phyloP scores from a whole-genome alignment of 2,888 invertebrate genomes.

The Ctena decussata region DNA sequence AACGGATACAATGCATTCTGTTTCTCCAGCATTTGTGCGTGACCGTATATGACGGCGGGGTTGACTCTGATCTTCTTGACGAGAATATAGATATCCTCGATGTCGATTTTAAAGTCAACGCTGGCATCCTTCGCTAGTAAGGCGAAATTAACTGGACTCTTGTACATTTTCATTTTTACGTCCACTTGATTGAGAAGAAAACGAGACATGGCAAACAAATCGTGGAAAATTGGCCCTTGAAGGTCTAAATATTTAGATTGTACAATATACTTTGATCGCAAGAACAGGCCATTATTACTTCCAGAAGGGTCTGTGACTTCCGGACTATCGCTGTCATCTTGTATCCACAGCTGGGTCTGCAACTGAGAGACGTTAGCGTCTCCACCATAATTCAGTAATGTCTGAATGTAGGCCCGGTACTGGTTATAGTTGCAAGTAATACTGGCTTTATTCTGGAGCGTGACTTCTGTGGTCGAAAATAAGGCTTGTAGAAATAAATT shows the following conservation, averaged over 20 bases:
- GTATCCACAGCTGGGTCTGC: slow-evolving; percentile 27
- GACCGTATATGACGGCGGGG: too few species aligned
- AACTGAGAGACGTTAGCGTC: slow-evolving; percentile 38
- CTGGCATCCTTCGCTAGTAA: slow-evolving; percentile 25
- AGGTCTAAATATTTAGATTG: slow-evolving; percentile 18
- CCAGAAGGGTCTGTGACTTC: slow-evolving; percentile 36
- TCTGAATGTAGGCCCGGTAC: slow-evolving; percentile 53
- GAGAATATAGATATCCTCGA: background rate
- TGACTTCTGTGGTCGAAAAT: slow-evolving; percentile 51
- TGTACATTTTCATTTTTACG: slow-evolving; percentile 48
- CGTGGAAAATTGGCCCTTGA: too few species aligned
- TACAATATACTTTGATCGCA: slow-evolving; percentile 31
- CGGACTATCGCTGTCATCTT: slow-evolving; percentile 35
- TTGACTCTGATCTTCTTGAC: too few species aligned
- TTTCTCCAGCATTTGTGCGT: too few species aligned
- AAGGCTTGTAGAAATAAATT: slow-evolving; percentile 51
- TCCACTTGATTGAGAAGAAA: slow-evolving; percentile 49
- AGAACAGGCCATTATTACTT: slow-evolving; percentile 29
- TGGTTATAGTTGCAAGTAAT: slow-evolving; percentile 50
- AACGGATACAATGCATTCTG: too few species aligned
- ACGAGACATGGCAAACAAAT: slow-evolving; percentile 37
- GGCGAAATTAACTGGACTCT: slow-evolving; percentile 36
- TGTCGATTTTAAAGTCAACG: slow-evolving; percentile 17
- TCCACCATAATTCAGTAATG: slow-evolving; percentile 31
- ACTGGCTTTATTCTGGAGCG: slow-evolving; percentile 49